These are phyloP conservation scores for Drosophila kuntzei DNA, from an alignment of 2,888 invertebrate species.

Conservation along the genomic window DNA sequence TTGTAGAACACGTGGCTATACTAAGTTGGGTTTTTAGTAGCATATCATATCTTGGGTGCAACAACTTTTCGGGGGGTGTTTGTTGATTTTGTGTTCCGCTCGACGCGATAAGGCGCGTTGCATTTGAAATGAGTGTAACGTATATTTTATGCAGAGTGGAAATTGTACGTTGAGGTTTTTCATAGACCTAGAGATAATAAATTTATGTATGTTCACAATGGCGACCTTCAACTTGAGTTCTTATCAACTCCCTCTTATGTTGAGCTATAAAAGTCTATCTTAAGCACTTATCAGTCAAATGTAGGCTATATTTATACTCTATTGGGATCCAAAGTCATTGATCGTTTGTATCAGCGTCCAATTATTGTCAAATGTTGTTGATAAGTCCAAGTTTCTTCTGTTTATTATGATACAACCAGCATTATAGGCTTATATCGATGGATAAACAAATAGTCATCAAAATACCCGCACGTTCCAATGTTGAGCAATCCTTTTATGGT, in stretches of 20 bases:
- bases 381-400: constrained; percentile 15
- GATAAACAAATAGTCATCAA: constrained; percentile 52
- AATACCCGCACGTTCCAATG: constrained; percentile 70
- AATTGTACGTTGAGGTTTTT: constrained; percentile 58
- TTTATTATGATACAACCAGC: constrained; percentile 43
- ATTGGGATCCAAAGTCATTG: neutral
- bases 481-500: constrained; percentile 59
- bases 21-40: constrained; percentile 34
- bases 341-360: constrained; percentile 8
- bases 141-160: constrained; percentile 73
- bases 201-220: constrained; percentile 36
- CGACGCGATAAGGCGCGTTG: constrained; percentile 68
- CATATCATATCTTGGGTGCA: constrained; percentile 51
- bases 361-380: constrained; percentile 30
- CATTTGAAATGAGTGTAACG: constrained; percentile 80
- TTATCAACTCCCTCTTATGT: constrained; percentile 31
- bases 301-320: neutral
- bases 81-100: constrained; percentile 64
- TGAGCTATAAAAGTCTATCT: constrained; percentile 29
- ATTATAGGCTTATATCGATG: constrained; percentile 39
- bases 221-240: constrained; percentile 67
- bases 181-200: constrained; percentile 40
- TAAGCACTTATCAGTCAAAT: constrained; percentile 33
- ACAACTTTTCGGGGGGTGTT: constrained; percentile 33
- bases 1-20: constrained; percentile 62